These are phyloP conservation scores for Cosmopolites sordidus DNA, from an alignment of 2,888 invertebrate species.

Conservation along the genomic window DNA sequence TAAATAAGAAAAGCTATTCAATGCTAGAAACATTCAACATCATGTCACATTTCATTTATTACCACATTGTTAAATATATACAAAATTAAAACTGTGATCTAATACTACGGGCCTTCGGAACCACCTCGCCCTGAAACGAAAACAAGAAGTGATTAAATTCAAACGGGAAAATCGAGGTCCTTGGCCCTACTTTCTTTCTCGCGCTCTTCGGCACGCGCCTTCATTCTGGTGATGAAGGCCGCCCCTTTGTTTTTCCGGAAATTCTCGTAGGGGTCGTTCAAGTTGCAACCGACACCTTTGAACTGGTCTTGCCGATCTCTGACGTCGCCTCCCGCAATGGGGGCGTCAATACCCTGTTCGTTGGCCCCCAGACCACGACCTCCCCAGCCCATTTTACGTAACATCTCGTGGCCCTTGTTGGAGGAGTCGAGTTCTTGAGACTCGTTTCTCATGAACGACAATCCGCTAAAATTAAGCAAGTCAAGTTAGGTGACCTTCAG, in stretches of 20 bases:
- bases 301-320: slow-evolving; percentile 90
- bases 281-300: slow-evolving; percentile 88
- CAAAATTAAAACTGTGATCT: no score
- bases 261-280: slow-evolving; percentile 95
- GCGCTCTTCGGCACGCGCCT: slow-evolving; percentile 77
- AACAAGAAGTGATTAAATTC: neutral
- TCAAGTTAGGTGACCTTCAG: no score
- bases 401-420: slow-evolving; percentile 95
- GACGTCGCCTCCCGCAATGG: slow-evolving; percentile 86
- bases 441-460: slow-evolving; percentile 30
- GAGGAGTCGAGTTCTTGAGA: slow-evolving; percentile 71
- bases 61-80: no score
- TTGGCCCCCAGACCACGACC: slow-evolving; percentile 90
- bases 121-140: neutral
- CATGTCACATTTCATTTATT: no score
- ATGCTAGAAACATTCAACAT: no score
- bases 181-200: slow-evolving; percentile 51
- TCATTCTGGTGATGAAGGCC: slow-evolving; percentile 91
- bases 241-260: slow-evolving; percentile 95
- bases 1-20: no score
- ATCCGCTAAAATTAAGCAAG: slow-evolving; percentile 20
- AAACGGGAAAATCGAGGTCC: no score
- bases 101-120: neutral
- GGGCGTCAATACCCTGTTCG: slow-evolving; percentile 94
- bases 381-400: slow-evolving; percentile 98